Percentiles rank a stretch among this genome's conserved stretches.
phyloP scores from a whole-genome alignment of 2,113 vertebrate genomes.

The Nicator chloris region DNA sequence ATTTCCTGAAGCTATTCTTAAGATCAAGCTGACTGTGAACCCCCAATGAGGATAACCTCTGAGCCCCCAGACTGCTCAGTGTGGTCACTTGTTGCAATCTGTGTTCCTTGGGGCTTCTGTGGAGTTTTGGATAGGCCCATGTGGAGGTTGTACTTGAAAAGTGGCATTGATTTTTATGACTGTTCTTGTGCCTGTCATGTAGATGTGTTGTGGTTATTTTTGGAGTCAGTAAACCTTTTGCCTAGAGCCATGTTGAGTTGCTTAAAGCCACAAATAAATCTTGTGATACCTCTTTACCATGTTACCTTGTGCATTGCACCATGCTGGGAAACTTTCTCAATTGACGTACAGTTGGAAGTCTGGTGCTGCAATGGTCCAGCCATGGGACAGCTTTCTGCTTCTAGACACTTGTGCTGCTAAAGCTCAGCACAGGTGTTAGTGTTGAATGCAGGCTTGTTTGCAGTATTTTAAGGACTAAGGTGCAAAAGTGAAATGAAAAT shows the following conservation, averaged over 20 bases:
- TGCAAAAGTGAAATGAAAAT: neutral
- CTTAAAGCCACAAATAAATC: neutral
- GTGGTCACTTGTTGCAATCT: neutral
- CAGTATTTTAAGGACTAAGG: neutral
- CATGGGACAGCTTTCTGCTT: neutral
- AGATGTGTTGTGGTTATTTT: neutral
- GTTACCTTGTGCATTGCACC: neutral
- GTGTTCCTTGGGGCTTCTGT: neutral
- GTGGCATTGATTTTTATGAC: neutral
- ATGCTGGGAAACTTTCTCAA: neutral
- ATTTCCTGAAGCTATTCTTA: neutral
- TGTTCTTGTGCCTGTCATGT: neutral
- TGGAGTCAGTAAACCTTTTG: neutral
- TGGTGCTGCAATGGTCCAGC: too few species aligned
- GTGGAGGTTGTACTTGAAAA: neutral
- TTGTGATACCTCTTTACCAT: neutral
- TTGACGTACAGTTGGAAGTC: rapidly evolving
- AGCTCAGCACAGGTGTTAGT: neutral
- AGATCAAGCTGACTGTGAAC: neutral
- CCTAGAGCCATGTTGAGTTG: neutral
- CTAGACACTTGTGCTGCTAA: neutral
- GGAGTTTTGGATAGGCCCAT: neutral
- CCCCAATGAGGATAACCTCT: neutral
- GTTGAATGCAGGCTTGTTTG: neutral
- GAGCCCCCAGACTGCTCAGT: neutral